phyloP scores from a whole-genome alignment of 2,888 invertebrate genomes.

The Anthoptus insignis region DNA sequence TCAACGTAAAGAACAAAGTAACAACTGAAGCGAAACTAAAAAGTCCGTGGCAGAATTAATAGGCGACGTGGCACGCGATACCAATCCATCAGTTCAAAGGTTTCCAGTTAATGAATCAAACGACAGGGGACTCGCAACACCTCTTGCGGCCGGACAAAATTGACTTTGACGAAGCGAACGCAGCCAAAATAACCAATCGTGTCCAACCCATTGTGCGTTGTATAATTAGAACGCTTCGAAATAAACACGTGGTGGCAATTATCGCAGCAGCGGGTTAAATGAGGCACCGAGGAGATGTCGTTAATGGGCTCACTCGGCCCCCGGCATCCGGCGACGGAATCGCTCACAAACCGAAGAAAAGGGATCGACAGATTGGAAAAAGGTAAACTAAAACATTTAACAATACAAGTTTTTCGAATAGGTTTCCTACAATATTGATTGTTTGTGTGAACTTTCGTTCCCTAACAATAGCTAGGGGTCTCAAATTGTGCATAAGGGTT shows the following conservation, averaged over 20 bases:
- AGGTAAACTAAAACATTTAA: slow-evolving; percentile 1
- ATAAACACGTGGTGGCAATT: slow-evolving; percentile 87
- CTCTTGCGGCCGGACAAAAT: slow-evolving; percentile 80
- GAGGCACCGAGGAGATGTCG: slow-evolving; percentile 82
- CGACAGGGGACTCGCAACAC: slow-evolving; percentile 82
- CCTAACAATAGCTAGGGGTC: too few relatives aligned
- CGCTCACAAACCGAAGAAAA: slow-evolving; percentile 49
- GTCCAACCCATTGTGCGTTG: slow-evolving; percentile 84
- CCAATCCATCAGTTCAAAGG: slow-evolving; percentile 81
- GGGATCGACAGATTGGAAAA: slow-evolving; percentile 24
- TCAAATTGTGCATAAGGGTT: too few relatives aligned
- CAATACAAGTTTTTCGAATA: background rate
- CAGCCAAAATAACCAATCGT: slow-evolving; percentile 82
- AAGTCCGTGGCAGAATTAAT: slow-evolving; percentile 66
- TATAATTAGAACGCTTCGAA: slow-evolving; percentile 83
- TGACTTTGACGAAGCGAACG: slow-evolving; percentile 81
- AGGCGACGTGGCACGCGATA: slow-evolving; percentile 65
- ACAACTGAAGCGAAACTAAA: slow-evolving; percentile 57
- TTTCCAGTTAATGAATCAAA: slow-evolving; percentile 82
- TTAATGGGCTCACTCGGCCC: slow-evolving; percentile 77
- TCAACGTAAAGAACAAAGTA: slow-evolving; percentile 43
- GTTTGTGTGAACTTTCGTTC: too few relatives aligned
- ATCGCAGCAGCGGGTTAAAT: slow-evolving; percentile 85
- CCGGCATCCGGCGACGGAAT: slow-evolving; percentile 77
- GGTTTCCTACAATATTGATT: too few relatives aligned